phyloP scores from a whole-genome alignment of 2,113 vertebrate genomes.

The Limanda limanda region DNA sequence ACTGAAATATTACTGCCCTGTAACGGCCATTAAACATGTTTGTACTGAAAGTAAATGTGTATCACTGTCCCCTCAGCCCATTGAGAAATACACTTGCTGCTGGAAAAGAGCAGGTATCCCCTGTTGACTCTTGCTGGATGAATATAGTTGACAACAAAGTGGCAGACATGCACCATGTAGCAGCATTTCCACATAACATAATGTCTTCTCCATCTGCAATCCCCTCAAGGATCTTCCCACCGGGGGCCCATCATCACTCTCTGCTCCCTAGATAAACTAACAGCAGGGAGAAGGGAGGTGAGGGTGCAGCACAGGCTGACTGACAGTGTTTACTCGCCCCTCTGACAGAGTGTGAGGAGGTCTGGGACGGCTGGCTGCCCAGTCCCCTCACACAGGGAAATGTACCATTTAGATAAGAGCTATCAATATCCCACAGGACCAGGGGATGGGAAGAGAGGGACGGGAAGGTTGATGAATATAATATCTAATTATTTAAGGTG shows the following conservation, averaged over 20 bases:
- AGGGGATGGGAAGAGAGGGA: conserved; percentile 38
- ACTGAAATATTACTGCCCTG: conserved; percentile 7
- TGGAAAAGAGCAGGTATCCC: background rate
- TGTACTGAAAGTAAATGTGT: conserved; percentile 5
- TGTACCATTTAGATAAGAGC: conserved; percentile 79
- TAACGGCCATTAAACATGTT: background rate
- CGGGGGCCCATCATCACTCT: conserved; percentile 81
- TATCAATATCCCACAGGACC: conserved; percentile 66
- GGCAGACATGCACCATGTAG: conserved; percentile 2
- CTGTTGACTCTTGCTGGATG: background rate
- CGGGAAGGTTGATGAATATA: conserved; percentile 46
- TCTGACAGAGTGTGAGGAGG: conserved; percentile 82
- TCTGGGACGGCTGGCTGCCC: conserved; percentile 61
- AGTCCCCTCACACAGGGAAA: conserved; percentile 61
- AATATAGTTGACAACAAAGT: background rate
- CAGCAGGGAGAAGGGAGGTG: conserved; percentile 80
- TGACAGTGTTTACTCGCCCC: conserved; percentile 82
- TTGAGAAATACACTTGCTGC: background rate
- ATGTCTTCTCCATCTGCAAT: conserved; percentile 13
- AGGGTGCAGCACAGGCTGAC: conserved; percentile 61
- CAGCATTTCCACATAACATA: conserved; percentile 24
- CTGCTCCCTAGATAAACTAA: conserved; percentile 93
- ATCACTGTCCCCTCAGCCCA: background rate
- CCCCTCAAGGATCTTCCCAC: conserved; percentile 34
- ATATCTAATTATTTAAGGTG: conserved; percentile 58